Base-by-base conservation (phyloP, 2,113 vertebrate species). In the Nothobranchius kuhntae region DNA sequence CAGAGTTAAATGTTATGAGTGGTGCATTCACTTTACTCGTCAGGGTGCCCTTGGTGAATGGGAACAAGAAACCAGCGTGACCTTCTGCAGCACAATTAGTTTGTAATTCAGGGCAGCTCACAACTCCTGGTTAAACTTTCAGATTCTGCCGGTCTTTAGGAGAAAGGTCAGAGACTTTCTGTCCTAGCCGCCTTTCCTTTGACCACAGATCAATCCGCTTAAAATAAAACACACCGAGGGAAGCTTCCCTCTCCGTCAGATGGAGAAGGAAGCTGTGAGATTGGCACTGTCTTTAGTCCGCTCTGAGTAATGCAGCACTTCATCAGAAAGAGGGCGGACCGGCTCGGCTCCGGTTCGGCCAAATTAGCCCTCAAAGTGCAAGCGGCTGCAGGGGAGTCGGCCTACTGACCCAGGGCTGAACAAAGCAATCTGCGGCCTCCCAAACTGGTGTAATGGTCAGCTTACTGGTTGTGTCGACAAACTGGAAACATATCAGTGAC, bases 351-450 rank as follows among this genome's bases (percentile, higher is more conserved):
- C 3, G 47, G 77, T 81, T 71, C 53, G 65, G 65, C 80, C 67
- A 78, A 80, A 85, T 83, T 84, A 74, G 76, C 68, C 53, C 50
- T 80, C 68, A 72, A 84, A 87, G 76, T 80, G 71, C 71, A 61
- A 78, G 45, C 40, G 10, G 71, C 73, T 80, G 65, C 84, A 76
- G 36, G 71, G 65, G 68, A 83, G 70, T 69, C 1, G 10, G 46
- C 73, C 78, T 14, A 55, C 80, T 78, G 84, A 80, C 75, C 82
- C 53, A 15, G 9, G 26, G 2, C 62, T 24, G 53, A 73, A 57
- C 26, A 0, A 61, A 44, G 71, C 68, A 48, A 52, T 70, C 45
- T 2, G 21, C 14, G 30, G 57, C 54, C 53, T 60, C 24, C 40
- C 44, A 40, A 15, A 71, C 52, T 68, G 46, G 66, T 76, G 73